Evolutionary conservation across 2,888 invertebrate species (phyloP), one percentile per base, ranked within the genome.

Genomic region (Heliconius hortense): DNA sequence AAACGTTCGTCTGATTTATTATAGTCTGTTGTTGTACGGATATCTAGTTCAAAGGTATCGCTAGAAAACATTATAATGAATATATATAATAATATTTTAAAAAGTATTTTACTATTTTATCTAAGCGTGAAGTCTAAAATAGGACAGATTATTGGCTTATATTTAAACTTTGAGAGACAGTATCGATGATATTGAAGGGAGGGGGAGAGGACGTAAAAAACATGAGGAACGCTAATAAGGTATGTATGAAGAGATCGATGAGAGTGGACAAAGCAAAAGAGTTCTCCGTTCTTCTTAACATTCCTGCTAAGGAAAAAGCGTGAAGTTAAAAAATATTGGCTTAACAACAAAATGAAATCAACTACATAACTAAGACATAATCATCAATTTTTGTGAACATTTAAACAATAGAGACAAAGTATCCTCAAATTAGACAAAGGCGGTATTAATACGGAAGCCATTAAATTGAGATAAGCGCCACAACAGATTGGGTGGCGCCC

Each of bases 371-470:
- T 56, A 24, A 31, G 31, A 15, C 8, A 77, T 79, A 79, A 81
- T 82, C 85, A 90, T 91, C 86, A 86, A 88, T 91, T 93, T 90
- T 90, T 92, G 88, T 88, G 84, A 86, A 89, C 90, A 89, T 92
- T 92, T 91, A 86, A 90, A 89, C 92, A 92, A 88, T 88, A 84
- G 86, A 85, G 82, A 83, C 85, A 82, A 84, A 86, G 87, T 84
- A 89, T 87, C 87, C 89, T 87, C 86, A 90, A 93, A 93, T 92
- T 93, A 92, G 92, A 92, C 93, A 92, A 93, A 93, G 89, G 87
- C 92, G 89, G 93, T 89, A 93, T 92, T 92, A 93, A 92, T 92
- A 91, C 91, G 90, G 91, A 91, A 91, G 89, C 92, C 93, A 94
- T 93, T 93, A 93, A 93, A 93, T 93, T 91, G 92, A 92, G 93